phyloP scores from a whole-genome alignment of 2,113 vertebrate genomes.

The Dasyornis broadbenti region DNA sequence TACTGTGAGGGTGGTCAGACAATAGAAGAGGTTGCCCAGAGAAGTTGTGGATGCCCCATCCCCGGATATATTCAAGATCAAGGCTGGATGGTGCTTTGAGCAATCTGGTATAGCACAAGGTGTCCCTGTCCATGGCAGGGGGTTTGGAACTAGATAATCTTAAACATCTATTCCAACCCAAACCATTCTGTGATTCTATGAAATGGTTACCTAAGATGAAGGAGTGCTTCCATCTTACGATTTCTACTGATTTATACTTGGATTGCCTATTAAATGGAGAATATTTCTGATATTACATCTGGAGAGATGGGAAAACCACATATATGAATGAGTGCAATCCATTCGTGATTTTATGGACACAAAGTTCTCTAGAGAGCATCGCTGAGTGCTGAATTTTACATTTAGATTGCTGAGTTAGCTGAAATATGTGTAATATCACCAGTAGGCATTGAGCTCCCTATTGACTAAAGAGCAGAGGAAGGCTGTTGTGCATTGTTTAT shows the following conservation, averaged over 20 bases:
- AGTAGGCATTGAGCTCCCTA: constrained; percentile 1
- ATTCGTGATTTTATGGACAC: constrained; percentile 34
- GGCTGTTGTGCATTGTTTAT: neutral
- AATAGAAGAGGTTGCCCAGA: neutral
- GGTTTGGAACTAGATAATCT: neutral
- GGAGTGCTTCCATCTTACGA: neutral
- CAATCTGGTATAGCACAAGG: neutral
- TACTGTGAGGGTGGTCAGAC: neutral
- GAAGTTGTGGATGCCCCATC: neutral
- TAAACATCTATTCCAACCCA: neutral
- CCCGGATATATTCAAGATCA: neutral
- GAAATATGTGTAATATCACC: constrained; percentile 5
- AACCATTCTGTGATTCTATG: neutral
- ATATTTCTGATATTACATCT: neutral
- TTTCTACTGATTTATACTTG: neutral
- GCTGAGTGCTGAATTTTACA: constrained; percentile 44
- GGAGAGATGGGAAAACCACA: constrained; percentile 31
- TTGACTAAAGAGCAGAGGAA: neutral
- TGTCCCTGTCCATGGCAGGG: neutral
- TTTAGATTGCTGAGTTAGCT: constrained; percentile 38
- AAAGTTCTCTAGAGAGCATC: constrained; percentile 4
- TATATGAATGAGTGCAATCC: neutral
- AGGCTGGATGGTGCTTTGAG: neutral
- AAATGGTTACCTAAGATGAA: constrained; percentile 19
- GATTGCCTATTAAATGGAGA: constrained; percentile 10